Evolutionary conservation across 2,888 invertebrate genomes (phyloP), one percentile per base, ranked within the genome.

Genomic region (Dicyrtoma fusca): DNA sequence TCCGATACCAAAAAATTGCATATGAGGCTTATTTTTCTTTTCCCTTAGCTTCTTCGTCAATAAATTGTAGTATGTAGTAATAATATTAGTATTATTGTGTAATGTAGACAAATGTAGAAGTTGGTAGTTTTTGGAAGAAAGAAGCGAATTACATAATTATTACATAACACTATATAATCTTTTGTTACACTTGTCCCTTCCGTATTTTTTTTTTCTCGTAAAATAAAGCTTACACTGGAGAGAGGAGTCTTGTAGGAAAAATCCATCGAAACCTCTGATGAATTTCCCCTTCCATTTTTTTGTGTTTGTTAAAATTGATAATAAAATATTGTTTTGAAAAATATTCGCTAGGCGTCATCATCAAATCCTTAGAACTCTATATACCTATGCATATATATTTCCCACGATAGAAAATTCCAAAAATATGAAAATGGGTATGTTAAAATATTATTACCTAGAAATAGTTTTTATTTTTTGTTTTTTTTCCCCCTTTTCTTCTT

Each of bases 401-500:
- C 42, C 51, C 66, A 55, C 49, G 42, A 61, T 69, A 69, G 25
- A 69, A 69, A 69, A 69, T 62, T 69, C 69, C 69, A 69, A 69
- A 69, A 69, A 69, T 69, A 69, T 69, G 69, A 69, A 69, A 69
- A 69, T 49, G 69, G 69, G 61, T 62, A 55, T 34, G 45, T 34
- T 62, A 23, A 55, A 61, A 69, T 49, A 62, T 49, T 61, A 59
- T 51, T 25, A 66, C n/a, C 66, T 66, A 53, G 53, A 53, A 66
- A 66, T 53, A 53, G 53, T 65, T 34, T 66, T 25, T 49, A n/a
- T n/a, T n/a, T n/a, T n/a, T n/a, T n/a, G n/a, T 21, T 62, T 21
- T 17, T 62, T 17, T 45, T 26, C 14, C 8, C 34, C 11, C n/a
- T 44, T 19, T 62, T 19, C 26, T 62, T 63, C 25, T 14, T 63